These are phyloP conservation scores for Eutrigla gurnardus DNA, from an alignment of 2,797 vertebrate genomes.

Conservation along the genomic window DNA sequence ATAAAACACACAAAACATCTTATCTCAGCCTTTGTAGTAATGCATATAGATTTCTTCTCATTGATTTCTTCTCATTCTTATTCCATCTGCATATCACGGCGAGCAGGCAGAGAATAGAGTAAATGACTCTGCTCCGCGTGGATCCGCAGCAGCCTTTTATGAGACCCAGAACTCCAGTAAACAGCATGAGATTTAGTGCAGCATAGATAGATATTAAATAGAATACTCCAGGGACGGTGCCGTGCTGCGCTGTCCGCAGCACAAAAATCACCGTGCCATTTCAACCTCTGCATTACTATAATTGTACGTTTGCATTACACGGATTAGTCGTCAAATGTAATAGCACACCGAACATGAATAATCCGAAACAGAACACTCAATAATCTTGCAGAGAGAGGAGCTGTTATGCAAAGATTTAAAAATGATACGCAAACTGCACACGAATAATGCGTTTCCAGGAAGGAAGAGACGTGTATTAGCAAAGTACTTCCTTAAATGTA, in stretches of 20 bases:
- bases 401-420: not conserved
- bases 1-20: slow-evolving; percentile 9
- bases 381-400: not conserved
- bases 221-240: slow-evolving; percentile 21
- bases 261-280: slow-evolving; percentile 1
- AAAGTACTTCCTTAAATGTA: slow-evolving; percentile 13
- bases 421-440: too few relatives aligned
- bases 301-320: slow-evolving; percentile 1
- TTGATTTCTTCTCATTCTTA: slow-evolving; percentile 16
- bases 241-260: slow-evolving; percentile 20
- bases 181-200: slow-evolving; percentile 30
- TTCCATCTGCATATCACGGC: slow-evolving; percentile 31
- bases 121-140: slow-evolving; percentile 19
- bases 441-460: not conserved
- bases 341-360: not conserved
- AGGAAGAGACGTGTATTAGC: too few relatives aligned
- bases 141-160: slow-evolving; percentile 32
- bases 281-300: not conserved
- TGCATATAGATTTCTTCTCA: slow-evolving; percentile 13
- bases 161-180: slow-evolving; percentile 35
- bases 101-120: slow-evolving; percentile 13
- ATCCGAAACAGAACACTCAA: not conserved
- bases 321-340: not conserved
- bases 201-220: not conserved
- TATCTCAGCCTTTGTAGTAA: slow-evolving; percentile 13